Conservation (phyloP, 2,113 vertebrate species). For the Lepus europaeus region DNA sequence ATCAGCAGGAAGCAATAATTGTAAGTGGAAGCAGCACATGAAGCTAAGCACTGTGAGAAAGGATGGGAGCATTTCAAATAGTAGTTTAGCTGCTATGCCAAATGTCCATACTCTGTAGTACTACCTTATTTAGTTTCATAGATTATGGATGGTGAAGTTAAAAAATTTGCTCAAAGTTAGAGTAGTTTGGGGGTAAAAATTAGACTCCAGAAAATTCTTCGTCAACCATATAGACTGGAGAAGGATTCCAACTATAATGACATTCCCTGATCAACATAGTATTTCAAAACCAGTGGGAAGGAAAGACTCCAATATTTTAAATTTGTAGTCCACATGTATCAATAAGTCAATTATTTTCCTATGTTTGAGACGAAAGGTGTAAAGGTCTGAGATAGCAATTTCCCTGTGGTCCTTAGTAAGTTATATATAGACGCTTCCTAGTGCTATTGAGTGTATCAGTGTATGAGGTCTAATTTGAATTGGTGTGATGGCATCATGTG, state of each 20-base stretch:
- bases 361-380: neutral
- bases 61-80: too few species aligned
- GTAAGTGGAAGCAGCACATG: too few species aligned
- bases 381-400: neutral
- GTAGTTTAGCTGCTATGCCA: too few species aligned
- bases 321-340: neutral
- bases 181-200: neutral
- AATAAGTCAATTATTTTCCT: neutral
- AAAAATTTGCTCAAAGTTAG: neutral
- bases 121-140: too few species aligned
- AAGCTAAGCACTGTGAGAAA: too few species aligned
- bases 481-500: neutral
- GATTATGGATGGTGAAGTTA: neutral
- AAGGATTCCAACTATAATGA: neutral
- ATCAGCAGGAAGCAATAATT: too few species aligned
- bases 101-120: too few species aligned
- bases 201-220: neutral
- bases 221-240: neutral
- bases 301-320: neutral
- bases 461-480: neutral
- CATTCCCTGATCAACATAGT: neutral
- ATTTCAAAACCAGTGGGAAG: neutral
- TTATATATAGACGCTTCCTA: neutral
- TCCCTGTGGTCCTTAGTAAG: neutral
- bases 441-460: neutral